Percentiles rank a stretch among this genome's conserved stretches.
These are phyloP conservation scores for Anthophora plumipes DNA, from an alignment of 2,888 invertebrate species.

Conservation along the genomic window DNA sequence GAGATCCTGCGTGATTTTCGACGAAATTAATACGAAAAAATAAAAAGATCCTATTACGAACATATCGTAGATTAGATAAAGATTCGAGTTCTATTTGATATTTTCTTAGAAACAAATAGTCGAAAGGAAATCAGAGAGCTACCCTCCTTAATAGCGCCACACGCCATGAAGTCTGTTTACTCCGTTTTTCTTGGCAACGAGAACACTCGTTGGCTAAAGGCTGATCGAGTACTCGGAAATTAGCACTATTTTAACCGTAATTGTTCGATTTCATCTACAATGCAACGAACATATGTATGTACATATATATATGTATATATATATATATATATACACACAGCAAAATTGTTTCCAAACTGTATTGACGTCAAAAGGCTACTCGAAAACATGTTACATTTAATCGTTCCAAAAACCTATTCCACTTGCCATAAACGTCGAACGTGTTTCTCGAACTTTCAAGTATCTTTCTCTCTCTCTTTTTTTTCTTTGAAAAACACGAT, in stretches of 20 bases:
- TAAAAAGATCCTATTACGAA: too few relatives aligned
- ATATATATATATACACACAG: conserved; percentile 1
- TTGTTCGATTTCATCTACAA: conserved; percentile 12
- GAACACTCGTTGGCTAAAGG: neutral
- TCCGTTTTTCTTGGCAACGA: conserved; percentile 6
- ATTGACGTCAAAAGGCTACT: conserved; percentile 21
- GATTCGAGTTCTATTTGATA: too few relatives aligned
- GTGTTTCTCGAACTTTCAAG: neutral
- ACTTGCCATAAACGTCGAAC: neutral
- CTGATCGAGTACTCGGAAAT: conserved; percentile 13
- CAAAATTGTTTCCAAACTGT: neutral
- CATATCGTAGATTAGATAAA: too few relatives aligned
- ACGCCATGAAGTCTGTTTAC: neutral
- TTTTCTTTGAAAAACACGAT: neutral
- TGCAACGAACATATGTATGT: too few relatives aligned
- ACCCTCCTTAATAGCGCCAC: conserved; percentile 3
- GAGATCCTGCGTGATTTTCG: too few relatives aligned
- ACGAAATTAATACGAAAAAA: too few relatives aligned
- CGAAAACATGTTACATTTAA: conserved; percentile 4
- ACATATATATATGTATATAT: too few relatives aligned
- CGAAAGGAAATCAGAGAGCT: too few relatives aligned
- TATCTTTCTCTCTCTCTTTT: too few relatives aligned
- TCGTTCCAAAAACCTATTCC: neutral
- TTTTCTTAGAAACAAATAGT: too few relatives aligned
- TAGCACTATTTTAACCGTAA: conserved; percentile 35